phyloP scores from a whole-genome alignment of 2,797 vertebrate genomes.

The Sus cebifrons region DNA sequence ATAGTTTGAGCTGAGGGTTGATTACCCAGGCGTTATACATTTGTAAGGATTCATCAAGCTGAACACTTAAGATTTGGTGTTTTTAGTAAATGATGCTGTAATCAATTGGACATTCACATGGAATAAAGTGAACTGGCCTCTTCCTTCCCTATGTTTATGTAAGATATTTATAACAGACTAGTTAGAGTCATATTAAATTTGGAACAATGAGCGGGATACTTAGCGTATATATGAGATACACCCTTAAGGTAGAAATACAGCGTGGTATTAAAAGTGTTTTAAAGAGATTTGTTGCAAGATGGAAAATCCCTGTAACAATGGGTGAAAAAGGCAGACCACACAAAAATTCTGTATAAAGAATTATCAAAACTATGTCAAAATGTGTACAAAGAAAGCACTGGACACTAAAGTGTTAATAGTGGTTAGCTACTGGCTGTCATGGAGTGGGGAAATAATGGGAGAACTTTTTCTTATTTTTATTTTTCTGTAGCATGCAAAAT shows the following conservation, averaged over 20 bases:
- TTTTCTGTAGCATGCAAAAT: conserved; percentile 24
- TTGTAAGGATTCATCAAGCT: neutral
- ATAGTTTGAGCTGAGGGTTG: neutral
- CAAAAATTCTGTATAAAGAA: neutral
- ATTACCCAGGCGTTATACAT: neutral
- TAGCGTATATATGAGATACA: neutral
- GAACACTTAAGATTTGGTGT: neutral
- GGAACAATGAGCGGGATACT: neutral
- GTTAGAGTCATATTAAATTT: conserved; percentile 8
- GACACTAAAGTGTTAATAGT: neutral
- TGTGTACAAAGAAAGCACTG: neutral
- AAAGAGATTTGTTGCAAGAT: neutral
- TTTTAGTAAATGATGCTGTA: neutral
- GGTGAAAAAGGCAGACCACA: neutral
- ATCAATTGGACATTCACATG: neutral
- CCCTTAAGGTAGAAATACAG: neutral
- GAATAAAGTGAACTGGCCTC: conserved; percentile 31
- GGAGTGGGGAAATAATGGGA: neutral
- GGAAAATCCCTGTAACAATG: neutral
- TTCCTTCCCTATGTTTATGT: neutral
- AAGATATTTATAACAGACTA: conserved; percentile 9
- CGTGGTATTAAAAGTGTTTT: neutral
- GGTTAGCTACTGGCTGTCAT: neutral
- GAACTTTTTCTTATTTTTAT: neutral
- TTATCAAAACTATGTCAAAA: neutral